These are phyloP conservation scores for Silurus glanis DNA, from an alignment of 2,113 vertebrate genomes.

Conservation along the genomic window DNA sequence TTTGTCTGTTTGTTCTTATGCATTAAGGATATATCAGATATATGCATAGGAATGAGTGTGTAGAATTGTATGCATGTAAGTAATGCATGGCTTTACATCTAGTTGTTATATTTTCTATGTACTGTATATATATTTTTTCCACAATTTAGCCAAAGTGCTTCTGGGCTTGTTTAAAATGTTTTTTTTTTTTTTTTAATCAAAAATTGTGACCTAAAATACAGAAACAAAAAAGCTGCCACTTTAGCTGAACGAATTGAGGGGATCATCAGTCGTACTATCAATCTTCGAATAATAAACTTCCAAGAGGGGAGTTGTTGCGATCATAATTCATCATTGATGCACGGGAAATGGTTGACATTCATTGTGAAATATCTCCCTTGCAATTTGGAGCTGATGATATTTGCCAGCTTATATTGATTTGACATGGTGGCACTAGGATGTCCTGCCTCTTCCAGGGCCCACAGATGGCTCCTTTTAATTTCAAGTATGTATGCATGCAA, in stretches of 20 bases:
- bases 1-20: background rate
- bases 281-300: conserved; percentile 25
- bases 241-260: conserved; percentile 35
- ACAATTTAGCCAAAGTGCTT: background rate
- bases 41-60: background rate
- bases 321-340: conserved; percentile 45
- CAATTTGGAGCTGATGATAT: conserved; percentile 63
- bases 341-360: conserved; percentile 60
- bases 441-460: conserved; percentile 49
- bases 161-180: background rate
- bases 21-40: background rate
- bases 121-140: background rate
- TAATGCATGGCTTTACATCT: background rate
- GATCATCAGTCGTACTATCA: conserved; percentile 37
- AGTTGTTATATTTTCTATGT: background rate
- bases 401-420: conserved; percentile 37
- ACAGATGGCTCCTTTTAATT: conserved; percentile 62
- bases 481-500: conserved; percentile 52
- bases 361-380: conserved; percentile 58
- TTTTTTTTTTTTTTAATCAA: too few species aligned
- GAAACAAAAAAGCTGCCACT: conserved; percentile 27
- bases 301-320: conserved; percentile 26
- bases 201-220: background rate
- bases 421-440: conserved; percentile 41
- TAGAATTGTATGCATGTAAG: background rate